Conservation (phyloP, 2,113 vertebrate species). For the Gila orcuttii region DNA sequence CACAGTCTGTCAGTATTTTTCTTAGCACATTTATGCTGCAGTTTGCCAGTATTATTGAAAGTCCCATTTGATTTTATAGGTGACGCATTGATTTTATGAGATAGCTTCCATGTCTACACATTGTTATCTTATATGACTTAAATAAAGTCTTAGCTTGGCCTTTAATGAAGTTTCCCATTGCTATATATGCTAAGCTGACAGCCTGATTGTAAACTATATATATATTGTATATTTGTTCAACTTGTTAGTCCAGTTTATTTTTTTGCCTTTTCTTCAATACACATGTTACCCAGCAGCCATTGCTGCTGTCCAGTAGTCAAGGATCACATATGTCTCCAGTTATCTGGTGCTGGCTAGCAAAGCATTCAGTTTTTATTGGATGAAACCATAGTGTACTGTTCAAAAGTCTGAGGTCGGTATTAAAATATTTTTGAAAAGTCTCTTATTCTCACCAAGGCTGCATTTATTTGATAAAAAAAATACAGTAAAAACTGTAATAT, state of each 20-base stretch:
- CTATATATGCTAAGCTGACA: slow-evolving; percentile 23
- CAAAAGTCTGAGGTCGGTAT: neutral
- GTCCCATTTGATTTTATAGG: neutral
- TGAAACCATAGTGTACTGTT: neutral
- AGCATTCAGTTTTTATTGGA: neutral
- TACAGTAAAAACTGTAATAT: no score
- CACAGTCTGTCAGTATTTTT: neutral
- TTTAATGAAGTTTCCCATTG: slow-evolving; percentile 44
- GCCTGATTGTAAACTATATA: slow-evolving; percentile 35
- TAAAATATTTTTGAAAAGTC: neutral
- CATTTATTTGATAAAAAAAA: no score
- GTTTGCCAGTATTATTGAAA: slow-evolving; percentile 5
- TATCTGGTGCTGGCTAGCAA: neutral
- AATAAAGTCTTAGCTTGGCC: slow-evolving; percentile 39
- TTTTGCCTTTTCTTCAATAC: neutral
- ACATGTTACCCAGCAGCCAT: neutral
- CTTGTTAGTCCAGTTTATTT: slow-evolving; percentile 33
- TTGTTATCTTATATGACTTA: neutral
- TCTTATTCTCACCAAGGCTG: no score
- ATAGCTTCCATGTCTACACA: neutral
- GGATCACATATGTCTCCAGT: neutral
- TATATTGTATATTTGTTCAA: slow-evolving; percentile 27
- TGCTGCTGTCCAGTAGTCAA: neutral
- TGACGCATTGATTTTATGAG: neutral
- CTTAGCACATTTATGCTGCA: neutral